phyloP scores from a whole-genome alignment of 1,140 invertebrate species.

The Cotesia vestalis region DNA sequence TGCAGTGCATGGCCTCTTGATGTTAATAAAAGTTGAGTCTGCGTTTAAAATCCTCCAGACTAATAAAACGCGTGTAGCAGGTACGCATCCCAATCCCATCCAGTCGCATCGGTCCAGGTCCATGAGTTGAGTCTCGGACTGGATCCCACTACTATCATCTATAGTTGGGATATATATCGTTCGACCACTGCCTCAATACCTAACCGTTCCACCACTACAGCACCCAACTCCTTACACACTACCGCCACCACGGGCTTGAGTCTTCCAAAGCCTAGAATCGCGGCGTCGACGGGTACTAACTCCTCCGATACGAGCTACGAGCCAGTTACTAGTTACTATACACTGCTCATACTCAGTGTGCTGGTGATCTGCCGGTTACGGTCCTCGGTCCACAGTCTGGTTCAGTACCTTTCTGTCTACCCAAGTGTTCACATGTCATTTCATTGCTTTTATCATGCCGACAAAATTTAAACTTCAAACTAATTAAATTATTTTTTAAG shows the following conservation, averaged over 20 bases:
- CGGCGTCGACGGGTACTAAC: constrained; percentile 30
- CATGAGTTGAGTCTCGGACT: too few species aligned
- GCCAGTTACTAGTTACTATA: constrained; percentile 3
- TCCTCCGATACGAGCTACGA: constrained; percentile 11
- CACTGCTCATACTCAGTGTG: too few species aligned
- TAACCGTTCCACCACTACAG: background rate
- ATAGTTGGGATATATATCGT: background rate
- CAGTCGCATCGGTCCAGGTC: too few species aligned
- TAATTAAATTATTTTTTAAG: background rate
- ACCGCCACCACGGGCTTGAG: background rate
- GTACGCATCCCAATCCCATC: too few species aligned
- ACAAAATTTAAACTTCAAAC: constrained; percentile 36
- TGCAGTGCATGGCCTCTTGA: too few species aligned
- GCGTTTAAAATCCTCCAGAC: too few species aligned
- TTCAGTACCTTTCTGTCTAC: constrained; percentile 62
- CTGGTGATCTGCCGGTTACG: constrained; percentile 35
- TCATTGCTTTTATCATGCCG: constrained; percentile 44
- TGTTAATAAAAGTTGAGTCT: too few species aligned
- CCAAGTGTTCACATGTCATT: constrained; percentile 52
- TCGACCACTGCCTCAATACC: background rate
- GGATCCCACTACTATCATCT: too few species aligned
- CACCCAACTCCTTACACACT: background rate
- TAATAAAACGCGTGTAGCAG: too few species aligned
- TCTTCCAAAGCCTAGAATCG: background rate
- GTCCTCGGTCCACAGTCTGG: constrained; percentile 44